These are phyloP conservation scores for Chelmon rostratus DNA, from an alignment of 2,797 vertebrate genomes.

Conservation along the genomic window DNA sequence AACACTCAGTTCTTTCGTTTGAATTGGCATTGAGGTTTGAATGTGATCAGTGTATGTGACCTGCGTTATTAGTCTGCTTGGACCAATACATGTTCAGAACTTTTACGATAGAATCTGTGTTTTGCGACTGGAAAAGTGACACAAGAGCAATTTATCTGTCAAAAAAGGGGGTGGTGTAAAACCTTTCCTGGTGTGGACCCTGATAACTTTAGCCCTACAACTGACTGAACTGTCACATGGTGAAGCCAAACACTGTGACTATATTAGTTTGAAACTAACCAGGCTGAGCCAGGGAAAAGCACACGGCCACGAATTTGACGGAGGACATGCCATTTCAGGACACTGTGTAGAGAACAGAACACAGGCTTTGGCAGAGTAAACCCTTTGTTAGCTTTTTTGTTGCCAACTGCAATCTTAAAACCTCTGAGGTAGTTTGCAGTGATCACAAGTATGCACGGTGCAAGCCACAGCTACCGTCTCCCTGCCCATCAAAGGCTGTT, in stretches of 20 bases:
- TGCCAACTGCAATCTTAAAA: constrained; percentile 50
- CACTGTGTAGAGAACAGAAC: constrained; percentile 25
- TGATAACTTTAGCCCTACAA: not conserved
- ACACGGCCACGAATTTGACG: constrained; percentile 35
- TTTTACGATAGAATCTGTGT: not conserved
- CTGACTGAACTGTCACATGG: constrained; percentile 24
- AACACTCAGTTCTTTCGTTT: not conserved
- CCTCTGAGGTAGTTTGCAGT: constrained; percentile 36
- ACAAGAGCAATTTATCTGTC: constrained; percentile 31
- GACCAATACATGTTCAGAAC: not conserved
- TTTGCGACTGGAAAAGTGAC: constrained; percentile 21
- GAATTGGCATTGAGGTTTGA: not conserved
- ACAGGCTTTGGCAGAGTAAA: constrained; percentile 41
- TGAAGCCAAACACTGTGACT: constrained; percentile 21
- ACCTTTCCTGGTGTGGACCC: constrained; percentile 31
- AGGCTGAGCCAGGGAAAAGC: not conserved
- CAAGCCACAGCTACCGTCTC: constrained; percentile 35
- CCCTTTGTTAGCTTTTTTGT: constrained; percentile 44
- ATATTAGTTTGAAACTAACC: constrained; percentile 9
- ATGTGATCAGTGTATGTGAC: not conserved
- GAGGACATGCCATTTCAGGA: constrained; percentile 50
- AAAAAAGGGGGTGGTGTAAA: constrained; percentile 24
- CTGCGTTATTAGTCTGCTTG: not conserved
- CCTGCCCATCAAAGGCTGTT: constrained; percentile 20
- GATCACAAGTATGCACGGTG: constrained; percentile 38